Conservation (phyloP, 2,888 invertebrate genomes). For the Plebejus anna region DNA sequence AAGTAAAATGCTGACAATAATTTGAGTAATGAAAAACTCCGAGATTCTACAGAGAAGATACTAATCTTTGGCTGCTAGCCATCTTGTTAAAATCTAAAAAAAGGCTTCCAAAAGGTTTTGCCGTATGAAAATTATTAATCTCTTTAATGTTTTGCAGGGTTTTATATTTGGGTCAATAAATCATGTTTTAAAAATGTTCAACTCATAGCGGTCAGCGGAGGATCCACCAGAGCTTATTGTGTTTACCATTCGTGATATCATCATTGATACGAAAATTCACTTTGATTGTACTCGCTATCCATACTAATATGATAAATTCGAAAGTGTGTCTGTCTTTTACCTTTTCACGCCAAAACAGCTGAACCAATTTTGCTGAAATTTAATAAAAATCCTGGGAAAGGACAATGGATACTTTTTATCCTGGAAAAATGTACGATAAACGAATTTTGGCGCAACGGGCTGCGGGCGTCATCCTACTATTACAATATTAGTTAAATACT, state of each 20-base stretch:
- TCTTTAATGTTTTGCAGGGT: conserved; percentile 6
- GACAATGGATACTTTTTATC: too few species aligned
- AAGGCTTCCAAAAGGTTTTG: conserved; percentile 13
- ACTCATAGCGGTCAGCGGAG: background rate
- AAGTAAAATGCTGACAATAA: conserved; percentile 18
- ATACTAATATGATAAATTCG: too few species aligned
- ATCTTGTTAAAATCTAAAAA: conserved; percentile 23
- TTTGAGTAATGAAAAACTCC: conserved; percentile 16
- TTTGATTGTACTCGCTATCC: too few species aligned
- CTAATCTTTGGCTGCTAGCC: conserved; percentile 25
- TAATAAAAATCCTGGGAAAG: too few species aligned
- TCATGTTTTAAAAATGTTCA: background rate
- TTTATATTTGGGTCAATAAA: background rate
- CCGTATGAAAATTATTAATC: conserved; percentile 20
- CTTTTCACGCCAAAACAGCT: too few species aligned
- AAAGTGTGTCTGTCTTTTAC: too few species aligned
- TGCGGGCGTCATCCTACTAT: too few species aligned
- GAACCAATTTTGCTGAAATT: too few species aligned
- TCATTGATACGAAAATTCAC: too few species aligned
- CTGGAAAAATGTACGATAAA: background rate
- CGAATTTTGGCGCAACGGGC: background rate
- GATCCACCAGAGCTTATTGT: background rate
- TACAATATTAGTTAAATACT: background rate
- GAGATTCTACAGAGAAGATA: conserved; percentile 17
- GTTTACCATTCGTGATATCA: too few species aligned